A percentile compares a stretch with the other conserved stretches of the same genome.
Conservation (phyloP, 1,140 invertebrate species). For the Odontomachus brunneus region DNA sequence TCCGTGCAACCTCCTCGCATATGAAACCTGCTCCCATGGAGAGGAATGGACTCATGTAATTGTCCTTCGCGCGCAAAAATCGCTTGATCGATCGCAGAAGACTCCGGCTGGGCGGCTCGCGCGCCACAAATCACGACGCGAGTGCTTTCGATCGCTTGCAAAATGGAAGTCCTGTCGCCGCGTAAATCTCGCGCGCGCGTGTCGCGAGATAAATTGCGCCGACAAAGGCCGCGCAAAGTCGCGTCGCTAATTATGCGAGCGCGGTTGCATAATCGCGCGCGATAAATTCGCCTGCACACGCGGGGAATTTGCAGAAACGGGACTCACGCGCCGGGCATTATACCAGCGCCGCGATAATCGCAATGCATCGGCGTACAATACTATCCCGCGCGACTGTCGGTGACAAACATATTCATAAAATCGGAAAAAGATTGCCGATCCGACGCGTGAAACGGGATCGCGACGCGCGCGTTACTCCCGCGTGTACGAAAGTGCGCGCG, state of each 20-base stretch:
- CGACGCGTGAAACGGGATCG: constrained; percentile 4
- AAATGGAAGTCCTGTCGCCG: background rate
- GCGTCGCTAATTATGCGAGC: constrained; percentile 47
- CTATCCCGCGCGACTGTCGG: constrained; percentile 1
- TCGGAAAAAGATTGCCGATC: constrained; percentile 13
- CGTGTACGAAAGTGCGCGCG: background rate
- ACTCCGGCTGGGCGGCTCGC: background rate
- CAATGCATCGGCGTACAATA: constrained; percentile 15
- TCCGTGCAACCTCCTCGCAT: no score
- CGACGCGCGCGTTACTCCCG: constrained; percentile 2
- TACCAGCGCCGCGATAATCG: constrained; percentile 39
- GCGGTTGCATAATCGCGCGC: constrained; percentile 33
- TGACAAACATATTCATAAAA: background rate
- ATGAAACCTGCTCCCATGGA: no score
- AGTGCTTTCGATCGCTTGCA: constrained; percentile 4
- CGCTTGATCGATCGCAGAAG: background rate
- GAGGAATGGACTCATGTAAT: background rate
- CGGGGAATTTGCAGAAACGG: background rate
- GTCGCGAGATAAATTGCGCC: constrained; percentile 33
- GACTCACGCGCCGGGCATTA: background rate
- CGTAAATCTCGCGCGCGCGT: background rate
- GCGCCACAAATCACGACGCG: background rate
- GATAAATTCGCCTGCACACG: constrained; percentile 44
- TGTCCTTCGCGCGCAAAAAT: background rate
- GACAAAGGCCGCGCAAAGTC: constrained; percentile 41